A percentile compares a stretch with the other conserved stretches of the same genome.
These are phyloP conservation scores for Chondrosia reniformis DNA, from an alignment of 37 sponge, comb jelly and placozoan genomes.

Conservation along the genomic window DNA sequence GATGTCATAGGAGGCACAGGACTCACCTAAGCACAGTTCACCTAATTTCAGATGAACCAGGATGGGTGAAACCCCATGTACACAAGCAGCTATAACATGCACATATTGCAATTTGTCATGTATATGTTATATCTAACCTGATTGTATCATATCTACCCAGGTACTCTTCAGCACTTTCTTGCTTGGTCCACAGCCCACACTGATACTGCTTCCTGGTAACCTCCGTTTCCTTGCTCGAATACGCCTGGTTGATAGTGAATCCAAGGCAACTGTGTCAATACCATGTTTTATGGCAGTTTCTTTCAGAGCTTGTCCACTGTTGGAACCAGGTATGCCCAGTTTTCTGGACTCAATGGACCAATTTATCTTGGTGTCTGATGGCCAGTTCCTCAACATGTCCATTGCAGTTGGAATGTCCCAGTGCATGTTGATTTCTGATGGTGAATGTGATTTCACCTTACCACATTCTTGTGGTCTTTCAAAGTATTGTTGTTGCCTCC, in stretches of 20 bases:
- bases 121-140: not conserved
- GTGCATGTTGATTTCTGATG: not conserved
- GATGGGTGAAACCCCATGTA: not conserved
- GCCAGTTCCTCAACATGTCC: not conserved
- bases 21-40: slow-evolving; percentile 11
- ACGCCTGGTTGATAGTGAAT: not conserved
- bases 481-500: not conserved
- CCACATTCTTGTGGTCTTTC: not conserved
- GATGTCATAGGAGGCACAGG: slow-evolving; percentile 14
- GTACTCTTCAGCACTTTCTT: not conserved
- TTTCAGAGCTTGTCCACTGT: slow-evolving; percentile 26
- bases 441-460: slow-evolving; percentile 14
- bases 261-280: not conserved
- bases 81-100: not conserved
- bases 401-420: slow-evolving; percentile 25
- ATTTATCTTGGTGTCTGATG: not conserved
- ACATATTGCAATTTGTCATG: not conserved
- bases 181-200: not conserved
- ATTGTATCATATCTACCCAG: slow-evolving; percentile 1
- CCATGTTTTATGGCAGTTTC: slow-evolving; percentile 6
- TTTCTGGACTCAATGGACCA: slow-evolving; percentile 9
- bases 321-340: not conserved
- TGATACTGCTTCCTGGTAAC: slow-evolving; percentile 9
- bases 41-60: too few relatives aligned
- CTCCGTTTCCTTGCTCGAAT: not conserved